Conservation (phyloP, 2,797 vertebrate genomes). For the Nannoperca australis region DNA sequence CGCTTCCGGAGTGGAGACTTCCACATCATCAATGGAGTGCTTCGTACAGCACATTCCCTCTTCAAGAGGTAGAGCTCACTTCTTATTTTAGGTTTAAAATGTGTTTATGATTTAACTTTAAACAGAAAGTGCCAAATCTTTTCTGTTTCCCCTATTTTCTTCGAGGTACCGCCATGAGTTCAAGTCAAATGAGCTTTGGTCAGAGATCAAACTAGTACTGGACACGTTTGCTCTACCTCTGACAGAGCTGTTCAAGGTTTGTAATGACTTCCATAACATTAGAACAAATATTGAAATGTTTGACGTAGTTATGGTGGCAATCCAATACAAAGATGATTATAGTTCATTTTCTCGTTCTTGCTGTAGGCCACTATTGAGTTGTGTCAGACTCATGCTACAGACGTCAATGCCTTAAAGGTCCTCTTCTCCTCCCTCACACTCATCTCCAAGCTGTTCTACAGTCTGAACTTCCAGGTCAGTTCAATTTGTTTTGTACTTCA, state of each 20-base stretch:
- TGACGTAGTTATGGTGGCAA: background rate
- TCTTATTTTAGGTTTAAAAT: background rate
- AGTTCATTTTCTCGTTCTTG: background rate
- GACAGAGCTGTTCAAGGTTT: conserved; percentile 98
- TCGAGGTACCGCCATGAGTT: conserved; percentile 97
- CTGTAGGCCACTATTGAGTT: conserved; percentile 96
- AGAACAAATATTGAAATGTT: conserved; percentile 3
- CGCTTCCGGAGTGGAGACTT: conserved; percentile 98
- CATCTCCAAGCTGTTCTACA: conserved; percentile 98
- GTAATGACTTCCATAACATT: conserved; percentile 1
- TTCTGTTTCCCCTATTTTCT: background rate
- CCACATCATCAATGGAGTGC: conserved; percentile 97
- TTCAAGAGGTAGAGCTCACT: conserved; percentile 91
- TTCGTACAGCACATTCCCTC: conserved; percentile 96
- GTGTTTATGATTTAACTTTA: background rate
- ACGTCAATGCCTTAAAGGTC: conserved; percentile 94
- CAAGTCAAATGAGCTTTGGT: conserved; percentile 98
- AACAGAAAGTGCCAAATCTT: background rate
- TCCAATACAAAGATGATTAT: background rate
- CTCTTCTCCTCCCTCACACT: conserved; percentile 98
- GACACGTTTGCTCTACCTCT: conserved; percentile 96
- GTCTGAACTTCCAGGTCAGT: conserved; percentile 98
- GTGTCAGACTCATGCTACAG: conserved; percentile 95
- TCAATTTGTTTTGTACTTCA: conserved; percentile 8
- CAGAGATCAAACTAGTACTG: conserved; percentile 97